These are phyloP conservation scores for Drosophila lacicola DNA, from an alignment of 2,888 invertebrate genomes.

Conservation along the genomic window DNA sequence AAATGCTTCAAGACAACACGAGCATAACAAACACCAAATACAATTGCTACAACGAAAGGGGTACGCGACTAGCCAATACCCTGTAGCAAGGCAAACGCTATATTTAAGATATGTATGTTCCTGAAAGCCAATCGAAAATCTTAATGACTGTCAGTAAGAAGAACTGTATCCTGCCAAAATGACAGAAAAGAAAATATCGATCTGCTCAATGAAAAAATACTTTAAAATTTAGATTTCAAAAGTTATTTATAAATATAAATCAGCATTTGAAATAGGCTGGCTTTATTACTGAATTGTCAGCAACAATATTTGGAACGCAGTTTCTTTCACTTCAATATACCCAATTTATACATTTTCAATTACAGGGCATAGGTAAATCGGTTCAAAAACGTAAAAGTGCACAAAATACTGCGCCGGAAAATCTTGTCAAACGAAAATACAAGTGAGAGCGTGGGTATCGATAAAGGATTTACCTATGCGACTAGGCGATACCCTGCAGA, in stretches of 20 bases:
- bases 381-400: constrained; percentile 13
- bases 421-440: constrained; percentile 26
- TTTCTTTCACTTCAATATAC: neutral
- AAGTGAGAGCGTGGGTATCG: neutral
- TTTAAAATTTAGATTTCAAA: too few relatives aligned
- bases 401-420: constrained; percentile 29
- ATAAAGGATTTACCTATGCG: too few relatives aligned
- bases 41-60: neutral
- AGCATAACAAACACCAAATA: constrained; percentile 23
- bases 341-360: neutral
- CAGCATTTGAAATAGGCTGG: too few relatives aligned
- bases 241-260: too few relatives aligned
- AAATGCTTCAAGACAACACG: constrained; percentile 52
- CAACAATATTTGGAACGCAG: neutral
- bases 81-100: neutral
- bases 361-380: constrained; percentile 14
- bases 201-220: too few relatives aligned
- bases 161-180: neutral
- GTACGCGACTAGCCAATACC: neutral
- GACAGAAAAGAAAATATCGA: too few relatives aligned
- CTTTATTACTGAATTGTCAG: too few relatives aligned
- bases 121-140: too few relatives aligned
- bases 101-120: too few relatives aligned
- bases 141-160: too few relatives aligned
- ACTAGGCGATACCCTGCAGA: constrained; percentile 15